These are phyloP conservation scores for Mycteria americana DNA, from an alignment of 2,797 vertebrate species.

Conservation along the genomic window DNA sequence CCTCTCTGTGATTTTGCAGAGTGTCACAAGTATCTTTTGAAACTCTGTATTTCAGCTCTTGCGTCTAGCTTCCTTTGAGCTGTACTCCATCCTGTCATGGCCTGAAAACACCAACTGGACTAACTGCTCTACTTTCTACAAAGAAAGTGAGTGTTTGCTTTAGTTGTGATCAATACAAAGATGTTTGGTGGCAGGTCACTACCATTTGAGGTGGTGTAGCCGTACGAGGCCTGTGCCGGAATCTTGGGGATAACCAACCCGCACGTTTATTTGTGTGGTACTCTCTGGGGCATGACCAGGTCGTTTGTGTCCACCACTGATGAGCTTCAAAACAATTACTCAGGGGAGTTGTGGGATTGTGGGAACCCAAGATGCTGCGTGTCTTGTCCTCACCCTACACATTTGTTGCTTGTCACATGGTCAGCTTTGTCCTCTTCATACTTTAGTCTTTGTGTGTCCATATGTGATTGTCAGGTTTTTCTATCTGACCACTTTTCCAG, in stretches of 20 bases:
- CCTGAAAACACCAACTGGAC: not conserved
- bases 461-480: not conserved
- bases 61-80: not conserved
- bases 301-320: not conserved
- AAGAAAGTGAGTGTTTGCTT: not conserved
- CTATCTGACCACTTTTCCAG: not conserved
- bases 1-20: not conserved
- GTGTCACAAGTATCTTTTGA: not conserved
- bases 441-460: not conserved
- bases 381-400: not conserved
- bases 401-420: not conserved
- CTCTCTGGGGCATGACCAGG: not conserved
- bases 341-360: not conserved
- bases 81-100: not conserved
- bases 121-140: not conserved
- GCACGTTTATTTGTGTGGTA: rapidly evolving
- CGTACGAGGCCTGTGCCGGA: not conserved
- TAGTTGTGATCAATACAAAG: not conserved
- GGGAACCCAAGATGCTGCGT: not conserved
- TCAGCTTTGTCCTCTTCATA: not conserved
- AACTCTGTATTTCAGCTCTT: not conserved
- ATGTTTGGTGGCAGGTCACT: not conserved
- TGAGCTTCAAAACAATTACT: not conserved
- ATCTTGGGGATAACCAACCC: not conserved
- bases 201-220: not conserved